Evolutionary conservation across 2,888 invertebrate species (phyloP), one percentile per base, ranked within the genome.

Genomic region (Drosophila engyochracea): DNA sequence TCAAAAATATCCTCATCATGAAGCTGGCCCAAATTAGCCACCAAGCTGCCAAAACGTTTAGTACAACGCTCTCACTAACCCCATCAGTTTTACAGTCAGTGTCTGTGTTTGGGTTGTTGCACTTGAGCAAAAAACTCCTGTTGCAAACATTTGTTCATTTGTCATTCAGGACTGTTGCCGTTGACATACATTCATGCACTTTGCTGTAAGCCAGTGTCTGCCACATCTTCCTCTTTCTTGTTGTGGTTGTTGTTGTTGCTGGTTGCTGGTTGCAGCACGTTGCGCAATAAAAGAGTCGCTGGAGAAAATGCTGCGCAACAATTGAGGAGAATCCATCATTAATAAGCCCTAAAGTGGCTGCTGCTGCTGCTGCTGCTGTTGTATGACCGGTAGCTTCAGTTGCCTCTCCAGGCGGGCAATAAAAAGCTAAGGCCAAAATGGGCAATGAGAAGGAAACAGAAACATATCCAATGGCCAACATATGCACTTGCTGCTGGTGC

Each of bases 141-240:
- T 63, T 67, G 79, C 70, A 72, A 77, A 82, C 87, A 88, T 91
- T 91, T 86, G 91, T 89, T 91, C 89, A 92, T 93, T 92, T 93
- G 92, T 92, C 92, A 92, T 89, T 88, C 88, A 85, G 89, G 85
- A 83, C 90, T 86, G 92, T 82, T 76, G 83, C 85, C 79, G 85
- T 77, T 92, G 92, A 92, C 92, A 92, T 90, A 92, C 93, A 92
- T 92, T 92, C 89, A 89, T 90, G 90, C 89, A 87, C 80, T 86
- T 89, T 84, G 81, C 86, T 90, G 81, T 66, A 58, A 66, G 65
- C 54, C 60, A 68, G 39, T 67, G 52, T 68, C 62, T 31, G 47
- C 47, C 25, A 47, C 47, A 25, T 54, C 39, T 33, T 57, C 49
- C 35, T 69, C 52, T 53, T 41, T 37, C 19, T 30, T 30, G 61